Evolutionary conservation across 1,140 invertebrate genomes (phyloP).

Genomic region (Penaeus chinensis): DNA sequence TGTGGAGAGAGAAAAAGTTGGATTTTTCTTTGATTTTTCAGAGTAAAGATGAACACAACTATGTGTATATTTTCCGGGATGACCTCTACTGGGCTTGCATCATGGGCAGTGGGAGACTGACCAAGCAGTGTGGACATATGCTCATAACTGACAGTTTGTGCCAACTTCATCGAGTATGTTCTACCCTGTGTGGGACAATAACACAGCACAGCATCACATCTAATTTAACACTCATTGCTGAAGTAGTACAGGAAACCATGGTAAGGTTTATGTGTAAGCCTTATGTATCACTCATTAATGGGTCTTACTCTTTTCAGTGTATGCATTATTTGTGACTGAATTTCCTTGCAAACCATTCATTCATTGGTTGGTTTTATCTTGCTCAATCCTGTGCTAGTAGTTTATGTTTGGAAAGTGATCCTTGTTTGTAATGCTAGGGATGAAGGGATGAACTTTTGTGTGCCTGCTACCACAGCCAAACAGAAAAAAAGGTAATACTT

Average conservation of each 20-base stretch:
- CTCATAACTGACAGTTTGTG: constrained; percentile 36
- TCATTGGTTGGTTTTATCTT: too few relatives aligned
- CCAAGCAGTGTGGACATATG: constrained; percentile 35
- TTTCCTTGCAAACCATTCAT: too few relatives aligned
- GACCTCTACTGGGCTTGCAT: constrained; percentile 51
- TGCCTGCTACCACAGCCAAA: too few relatives aligned
- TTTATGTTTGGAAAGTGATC: too few relatives aligned
- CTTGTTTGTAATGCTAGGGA: too few relatives aligned
- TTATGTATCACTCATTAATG: too few relatives aligned
- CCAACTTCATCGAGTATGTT: constrained; percentile 43
- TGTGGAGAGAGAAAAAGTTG: neutral
- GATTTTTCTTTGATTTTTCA: neutral
- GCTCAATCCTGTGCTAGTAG: too few relatives aligned
- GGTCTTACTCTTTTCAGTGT: too few relatives aligned
- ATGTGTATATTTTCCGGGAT: constrained; percentile 55
- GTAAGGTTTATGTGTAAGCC: neutral
- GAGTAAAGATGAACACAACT: constrained; percentile 36
- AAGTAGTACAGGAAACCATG: constrained; percentile 52
- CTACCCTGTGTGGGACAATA: constrained; percentile 37
- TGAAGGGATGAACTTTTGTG: too few relatives aligned
- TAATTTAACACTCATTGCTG: constrained; percentile 42
- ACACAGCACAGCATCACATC: constrained; percentile 53
- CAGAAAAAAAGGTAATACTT: too few relatives aligned
- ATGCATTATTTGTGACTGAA: too few relatives aligned
- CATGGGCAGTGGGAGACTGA: constrained; percentile 24